Evolutionary conservation across 2,797 vertebrate species (phyloP).

Genomic region (Pampus argenteus): DNA sequence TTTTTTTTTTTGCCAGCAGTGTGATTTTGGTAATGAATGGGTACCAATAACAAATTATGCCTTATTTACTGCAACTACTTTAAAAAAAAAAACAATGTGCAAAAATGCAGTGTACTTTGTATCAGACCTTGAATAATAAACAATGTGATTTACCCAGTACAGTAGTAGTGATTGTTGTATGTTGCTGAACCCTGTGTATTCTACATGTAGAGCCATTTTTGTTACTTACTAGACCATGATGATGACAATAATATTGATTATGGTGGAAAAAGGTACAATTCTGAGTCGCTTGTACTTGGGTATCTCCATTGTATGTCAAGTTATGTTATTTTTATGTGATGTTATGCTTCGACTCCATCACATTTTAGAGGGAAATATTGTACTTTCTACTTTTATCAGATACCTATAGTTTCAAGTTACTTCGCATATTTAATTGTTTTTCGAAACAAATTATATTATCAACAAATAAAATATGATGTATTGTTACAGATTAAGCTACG

Average conservation of each 20-base stretch:
- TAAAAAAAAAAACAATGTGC: slow-evolving; percentile 51
- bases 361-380: background rate
- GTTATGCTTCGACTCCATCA: background rate
- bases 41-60: slow-evolving; percentile 43
- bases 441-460: background rate
- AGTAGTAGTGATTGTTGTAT: slow-evolving; percentile 10
- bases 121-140: slow-evolving; percentile 64
- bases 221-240: background rate
- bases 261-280: background rate
- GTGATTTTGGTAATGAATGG: slow-evolving; percentile 68
- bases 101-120: slow-evolving; percentile 70
- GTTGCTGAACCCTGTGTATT: slow-evolving; percentile 8
- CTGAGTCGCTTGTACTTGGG: no score
- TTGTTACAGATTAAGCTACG: background rate
- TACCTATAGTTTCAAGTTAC: background rate
- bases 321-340: no score
- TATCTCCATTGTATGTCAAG: background rate
- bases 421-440: background rate
- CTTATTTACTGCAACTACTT: slow-evolving; percentile 54
- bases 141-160: slow-evolving; percentile 21
- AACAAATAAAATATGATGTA: background rate
- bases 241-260: background rate
- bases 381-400: background rate
- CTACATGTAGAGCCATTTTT: background rate
- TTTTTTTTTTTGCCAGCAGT: slow-evolving; percentile 59